Evolutionary conservation across 2,888 invertebrate genomes (phyloP).

Genomic region (Acleris holmiana): DNA sequence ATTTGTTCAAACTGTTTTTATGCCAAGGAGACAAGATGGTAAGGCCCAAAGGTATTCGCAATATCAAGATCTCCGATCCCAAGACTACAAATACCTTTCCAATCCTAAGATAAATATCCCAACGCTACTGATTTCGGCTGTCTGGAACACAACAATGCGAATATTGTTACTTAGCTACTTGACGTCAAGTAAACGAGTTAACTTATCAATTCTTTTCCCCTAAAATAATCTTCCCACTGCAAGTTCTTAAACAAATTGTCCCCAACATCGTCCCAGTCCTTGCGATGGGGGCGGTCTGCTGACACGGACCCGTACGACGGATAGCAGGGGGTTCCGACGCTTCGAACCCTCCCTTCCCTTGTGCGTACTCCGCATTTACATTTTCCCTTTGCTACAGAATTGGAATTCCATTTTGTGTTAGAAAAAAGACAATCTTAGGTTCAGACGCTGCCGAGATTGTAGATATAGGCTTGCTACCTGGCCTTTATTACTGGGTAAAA

Average conservation of each 20-base stretch:
- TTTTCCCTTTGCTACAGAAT: constrained; percentile 7
- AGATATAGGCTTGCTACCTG: too few species aligned
- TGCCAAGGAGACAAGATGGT: too few species aligned
- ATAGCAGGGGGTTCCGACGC: background rate
- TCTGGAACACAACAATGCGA: too few species aligned
- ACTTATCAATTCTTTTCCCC: background rate
- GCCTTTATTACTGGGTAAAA: too few species aligned
- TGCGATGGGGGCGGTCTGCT: constrained; percentile 14
- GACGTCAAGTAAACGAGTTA: too few species aligned
- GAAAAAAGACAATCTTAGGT: constrained; percentile 1
- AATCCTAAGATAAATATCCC: too few species aligned
- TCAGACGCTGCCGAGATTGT: background rate
- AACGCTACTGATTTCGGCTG: too few species aligned
- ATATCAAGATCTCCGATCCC: too few species aligned
- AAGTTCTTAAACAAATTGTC: background rate
- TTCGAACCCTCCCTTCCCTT: constrained; percentile 26
- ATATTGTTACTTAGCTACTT: too few species aligned
- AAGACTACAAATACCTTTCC: too few species aligned
- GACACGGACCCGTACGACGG: constrained; percentile 3
- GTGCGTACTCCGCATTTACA: constrained; percentile 31
- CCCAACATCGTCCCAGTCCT: background rate
- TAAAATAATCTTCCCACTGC: background rate
- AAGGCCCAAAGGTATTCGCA: too few species aligned
- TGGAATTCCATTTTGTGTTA: background rate
- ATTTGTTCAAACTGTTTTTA: too few species aligned